phyloP scores from a whole-genome alignment of 2,113 vertebrate genomes.

The Euleptes europaea region DNA sequence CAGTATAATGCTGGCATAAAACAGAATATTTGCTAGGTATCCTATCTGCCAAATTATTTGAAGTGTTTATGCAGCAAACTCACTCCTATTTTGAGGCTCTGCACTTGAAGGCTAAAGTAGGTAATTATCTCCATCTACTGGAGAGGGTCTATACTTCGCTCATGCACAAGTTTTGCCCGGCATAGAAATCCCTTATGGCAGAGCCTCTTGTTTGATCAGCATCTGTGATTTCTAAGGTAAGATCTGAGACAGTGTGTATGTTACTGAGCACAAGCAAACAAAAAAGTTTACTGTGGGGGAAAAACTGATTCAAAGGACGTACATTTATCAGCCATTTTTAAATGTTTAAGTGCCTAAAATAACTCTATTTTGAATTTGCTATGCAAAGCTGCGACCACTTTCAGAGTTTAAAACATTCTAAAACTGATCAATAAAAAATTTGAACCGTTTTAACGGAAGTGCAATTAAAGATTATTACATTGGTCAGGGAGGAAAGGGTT shows the following conservation, averaged over 20 bases:
- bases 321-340: not conserved
- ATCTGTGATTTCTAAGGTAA: rapidly evolving
- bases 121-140: slow-evolving; percentile 54
- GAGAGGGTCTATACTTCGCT: not conserved
- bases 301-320: not conserved
- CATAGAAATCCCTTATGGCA: rapidly evolving
- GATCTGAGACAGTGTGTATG: not conserved
- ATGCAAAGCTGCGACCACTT: not conserved
- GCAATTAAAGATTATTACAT: not conserved
- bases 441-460: not conserved
- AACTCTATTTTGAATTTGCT: not conserved
- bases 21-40: not conserved
- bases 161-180: not conserved
- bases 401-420: not conserved
- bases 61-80: not conserved
- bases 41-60: not conserved
- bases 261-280: not conserved
- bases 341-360: not conserved
- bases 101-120: not conserved
- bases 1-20: not conserved
- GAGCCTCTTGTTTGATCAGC: not conserved
- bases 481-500: not conserved
- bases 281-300: not conserved
- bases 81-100: not conserved
- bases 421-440: not conserved